Conservation (phyloP, 2,797 vertebrate genomes). For the Epinephelus malabaricus region DNA sequence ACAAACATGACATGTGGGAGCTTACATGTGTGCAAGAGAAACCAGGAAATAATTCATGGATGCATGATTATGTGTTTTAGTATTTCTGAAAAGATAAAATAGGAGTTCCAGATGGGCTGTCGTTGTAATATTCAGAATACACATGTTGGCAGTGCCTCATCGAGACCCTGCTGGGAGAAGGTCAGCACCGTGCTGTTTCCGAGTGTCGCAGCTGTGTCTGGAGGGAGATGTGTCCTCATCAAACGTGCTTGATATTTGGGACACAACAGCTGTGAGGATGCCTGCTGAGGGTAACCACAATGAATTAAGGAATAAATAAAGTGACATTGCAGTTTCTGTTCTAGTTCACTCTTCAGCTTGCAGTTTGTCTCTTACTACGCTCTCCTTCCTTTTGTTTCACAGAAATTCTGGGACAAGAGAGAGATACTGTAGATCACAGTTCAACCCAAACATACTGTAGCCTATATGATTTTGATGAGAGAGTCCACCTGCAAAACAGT, state of each 20-base stretch:
- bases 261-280: constrained; percentile 9
- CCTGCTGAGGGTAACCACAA: constrained; percentile 26
- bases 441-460: neutral
- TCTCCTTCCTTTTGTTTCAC: too few species aligned
- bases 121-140: constrained; percentile 23
- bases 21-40: neutral
- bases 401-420: neutral
- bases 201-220: constrained; percentile 9
- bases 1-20: neutral
- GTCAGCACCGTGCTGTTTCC: constrained; percentile 42
- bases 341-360: neutral
- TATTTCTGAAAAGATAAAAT: constrained; percentile 25
- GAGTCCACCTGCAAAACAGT: neutral
- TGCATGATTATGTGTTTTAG: neutral
- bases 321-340: neutral
- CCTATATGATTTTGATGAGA: neutral
- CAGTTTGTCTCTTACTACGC: neutral
- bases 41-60: neutral
- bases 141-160: constrained; percentile 36
- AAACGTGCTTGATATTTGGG: constrained; percentile 32
- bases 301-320: constrained; percentile 15
- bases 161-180: constrained; percentile 41
- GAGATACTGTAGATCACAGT: too few species aligned
- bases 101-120: constrained; percentile 14
- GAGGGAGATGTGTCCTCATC: constrained; percentile 21